Percentiles rank a stretch among this genome's conserved stretches.
Evolutionary conservation across 1,140 invertebrate species (phyloP).

Genomic region (Drosophila virilis): DNA sequence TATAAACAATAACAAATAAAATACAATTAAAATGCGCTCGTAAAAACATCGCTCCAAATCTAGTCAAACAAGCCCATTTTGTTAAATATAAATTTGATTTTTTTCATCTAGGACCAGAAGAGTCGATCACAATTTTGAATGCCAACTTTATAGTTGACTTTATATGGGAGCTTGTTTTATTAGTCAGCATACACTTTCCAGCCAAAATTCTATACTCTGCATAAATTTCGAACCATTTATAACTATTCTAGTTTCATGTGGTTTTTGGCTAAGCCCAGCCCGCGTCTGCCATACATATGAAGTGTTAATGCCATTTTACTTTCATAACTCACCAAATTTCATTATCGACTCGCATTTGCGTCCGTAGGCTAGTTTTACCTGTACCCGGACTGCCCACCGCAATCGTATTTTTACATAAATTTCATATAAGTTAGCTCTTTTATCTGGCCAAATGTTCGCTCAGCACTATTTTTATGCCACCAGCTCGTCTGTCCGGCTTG

Average conservation of each 20-base stretch:
- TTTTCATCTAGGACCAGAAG: constrained; percentile 23
- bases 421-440: constrained; percentile 45
- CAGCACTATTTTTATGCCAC: constrained; percentile 62
- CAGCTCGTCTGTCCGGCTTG: constrained; percentile 55
- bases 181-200: constrained; percentile 48
- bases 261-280: constrained; percentile 5
- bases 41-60: constrained; percentile 41
- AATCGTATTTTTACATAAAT: constrained; percentile 61
- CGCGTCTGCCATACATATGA: constrained; percentile 21
- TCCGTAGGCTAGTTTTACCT: constrained; percentile 14
- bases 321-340: constrained; percentile 46
- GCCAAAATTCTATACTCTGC: constrained; percentile 31
- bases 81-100: not conserved
- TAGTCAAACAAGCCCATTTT: constrained; percentile 33
- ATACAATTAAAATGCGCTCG: constrained; percentile 52
- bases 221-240: constrained; percentile 56
- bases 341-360: constrained; percentile 4
- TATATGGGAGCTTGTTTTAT: constrained; percentile 63
- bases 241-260: constrained; percentile 12
- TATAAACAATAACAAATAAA: constrained; percentile 33
- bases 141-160: constrained; percentile 22
- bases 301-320: constrained; percentile 68
- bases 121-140: constrained; percentile 43
- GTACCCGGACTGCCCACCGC: constrained; percentile 13
- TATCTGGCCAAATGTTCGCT: constrained; percentile 38